Evolutionary conservation across 2,797 vertebrate species (phyloP).

Genomic region (Loriculus beryllinus): DNA sequence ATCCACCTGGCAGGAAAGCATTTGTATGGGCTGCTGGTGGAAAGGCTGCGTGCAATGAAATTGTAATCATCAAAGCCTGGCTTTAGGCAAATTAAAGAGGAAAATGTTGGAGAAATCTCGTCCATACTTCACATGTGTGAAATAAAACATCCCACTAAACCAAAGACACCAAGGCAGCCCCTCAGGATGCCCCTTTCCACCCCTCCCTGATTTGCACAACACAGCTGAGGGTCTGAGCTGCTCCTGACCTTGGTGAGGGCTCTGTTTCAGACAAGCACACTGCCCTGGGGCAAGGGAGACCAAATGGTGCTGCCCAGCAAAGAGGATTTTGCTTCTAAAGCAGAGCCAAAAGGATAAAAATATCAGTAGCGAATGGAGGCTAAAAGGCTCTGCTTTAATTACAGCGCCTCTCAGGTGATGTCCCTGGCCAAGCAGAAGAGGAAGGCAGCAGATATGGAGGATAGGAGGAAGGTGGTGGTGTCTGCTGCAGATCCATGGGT

Average conservation of each 20-base stretch:
- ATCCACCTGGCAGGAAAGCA: neutral
- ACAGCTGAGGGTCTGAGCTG: neutral
- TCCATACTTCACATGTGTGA: fast-evolving
- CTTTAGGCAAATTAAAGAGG: neutral
- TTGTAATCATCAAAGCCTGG: neutral
- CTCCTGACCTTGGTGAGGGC: constrained; percentile 4
- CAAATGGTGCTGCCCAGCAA: constrained; percentile 29
- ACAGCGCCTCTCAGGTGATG: neutral
- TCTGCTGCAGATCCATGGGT: fast-evolving
- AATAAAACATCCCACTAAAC: neutral
- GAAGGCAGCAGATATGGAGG: neutral
- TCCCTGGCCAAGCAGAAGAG: neutral
- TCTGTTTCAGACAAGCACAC: neutral
- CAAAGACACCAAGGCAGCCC: neutral
- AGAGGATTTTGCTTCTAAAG: constrained; percentile 28
- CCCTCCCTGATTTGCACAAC: neutral
- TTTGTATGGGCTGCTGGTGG: neutral
- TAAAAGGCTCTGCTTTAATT: neutral
- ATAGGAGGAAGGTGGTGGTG: neutral
- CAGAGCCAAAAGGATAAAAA: constrained; percentile 26
- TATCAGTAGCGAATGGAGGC: neutral
- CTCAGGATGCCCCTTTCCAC: fast-evolving
- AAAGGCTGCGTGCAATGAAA: neutral
- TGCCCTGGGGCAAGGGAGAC: neutral
- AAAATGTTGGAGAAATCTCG: fast-evolving